Evolutionary conservation across 2,113 vertebrate genomes (phyloP), one percentile per base, ranked within the genome.

Genomic region (Mormoops blainvillei): DNA sequence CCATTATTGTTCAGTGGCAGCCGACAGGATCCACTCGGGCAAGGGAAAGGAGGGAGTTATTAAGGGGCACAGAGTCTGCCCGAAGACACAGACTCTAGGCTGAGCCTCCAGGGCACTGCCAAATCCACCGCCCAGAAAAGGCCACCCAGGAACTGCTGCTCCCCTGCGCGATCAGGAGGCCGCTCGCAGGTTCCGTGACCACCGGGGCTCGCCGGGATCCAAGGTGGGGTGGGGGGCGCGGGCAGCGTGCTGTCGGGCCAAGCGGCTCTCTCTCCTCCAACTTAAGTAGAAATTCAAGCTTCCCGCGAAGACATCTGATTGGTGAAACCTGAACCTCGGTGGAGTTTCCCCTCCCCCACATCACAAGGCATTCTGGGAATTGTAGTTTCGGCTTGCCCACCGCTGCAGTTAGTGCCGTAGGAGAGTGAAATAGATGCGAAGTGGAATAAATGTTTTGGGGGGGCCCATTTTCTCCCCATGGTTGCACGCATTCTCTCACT

Each of bases 321-420:
- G 92, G 92, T 87, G 92, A 3, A 56, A 28, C 54, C 43, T 52
- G 50, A 54, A 52, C 13, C 16, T 54, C 20, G 0, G 1, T 12
- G 11, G 28, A 4, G 28, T 26, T 10, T 26, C 58, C 58, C 7
- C 45, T 1, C 8, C 4, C 10, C 36, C 41, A 0, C 48, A 1
- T 67, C 45, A 22, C 54, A 82, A 1, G 50, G 97, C 73, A 83
- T 89, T 93, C 78, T 93, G 96, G 97, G 97, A 97, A 92, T 45
- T 89, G 96, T 93, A 94, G 96, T 95, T 95, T 96, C 61, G 45
- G 31, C 22, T 28, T 48, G 61, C 18, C 14, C 11, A 45, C 6
- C 12, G 4, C 45, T 5, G 7, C n/a, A 6, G n/a, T 33, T 24
- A 14, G 19, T 4, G n/a, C 24, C 0, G 2, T 3, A 20, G 31